A percentile compares a stretch with the other conserved stretches of the same genome.
Evolutionary conservation across 2,797 vertebrate genomes (phyloP).

Genomic region (Diglossa cyanea): DNA sequence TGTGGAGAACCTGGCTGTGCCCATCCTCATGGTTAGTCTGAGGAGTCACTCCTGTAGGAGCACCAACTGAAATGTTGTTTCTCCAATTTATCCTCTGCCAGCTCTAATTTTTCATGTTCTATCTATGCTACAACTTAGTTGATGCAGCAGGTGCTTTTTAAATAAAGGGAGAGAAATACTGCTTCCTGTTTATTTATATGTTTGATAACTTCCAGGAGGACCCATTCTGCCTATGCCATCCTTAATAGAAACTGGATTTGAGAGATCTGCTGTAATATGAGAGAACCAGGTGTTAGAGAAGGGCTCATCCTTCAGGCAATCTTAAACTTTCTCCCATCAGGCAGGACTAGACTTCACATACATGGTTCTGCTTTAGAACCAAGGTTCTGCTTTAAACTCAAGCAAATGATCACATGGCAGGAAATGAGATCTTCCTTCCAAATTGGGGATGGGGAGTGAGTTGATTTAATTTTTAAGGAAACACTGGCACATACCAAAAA

Average conservation of each 20-base stretch:
- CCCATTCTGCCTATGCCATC: not conserved
- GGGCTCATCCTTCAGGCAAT: not conserved
- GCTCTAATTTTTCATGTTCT: constrained; percentile 33
- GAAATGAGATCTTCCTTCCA: not conserved
- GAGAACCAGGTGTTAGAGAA: not conserved
- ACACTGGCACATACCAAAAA: not conserved
- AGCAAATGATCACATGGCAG: not conserved
- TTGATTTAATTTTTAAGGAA: not conserved
- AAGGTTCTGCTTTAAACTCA: not conserved
- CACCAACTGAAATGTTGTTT: constrained; percentile 16
- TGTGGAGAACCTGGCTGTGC: not conserved
- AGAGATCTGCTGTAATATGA: not conserved
- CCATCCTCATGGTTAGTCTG: not conserved
- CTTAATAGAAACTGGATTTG: not conserved
- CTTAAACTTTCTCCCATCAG: not conserved
- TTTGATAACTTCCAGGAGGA: constrained; percentile 2
- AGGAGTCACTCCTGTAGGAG: not conserved
- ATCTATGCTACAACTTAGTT: constrained; percentile 14
- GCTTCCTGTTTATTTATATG: constrained; percentile 9
- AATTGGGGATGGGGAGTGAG: rapidly evolving
- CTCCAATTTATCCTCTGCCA: constrained; percentile 32
- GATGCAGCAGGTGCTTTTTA: constrained; percentile 40
- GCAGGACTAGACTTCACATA: not conserved
- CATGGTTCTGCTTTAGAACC: not conserved
- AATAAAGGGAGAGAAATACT: constrained; percentile 10